These are phyloP conservation scores for Ceyx melanurus DNA, from an alignment of 2,113 vertebrate species.

Conservation along the genomic window DNA sequence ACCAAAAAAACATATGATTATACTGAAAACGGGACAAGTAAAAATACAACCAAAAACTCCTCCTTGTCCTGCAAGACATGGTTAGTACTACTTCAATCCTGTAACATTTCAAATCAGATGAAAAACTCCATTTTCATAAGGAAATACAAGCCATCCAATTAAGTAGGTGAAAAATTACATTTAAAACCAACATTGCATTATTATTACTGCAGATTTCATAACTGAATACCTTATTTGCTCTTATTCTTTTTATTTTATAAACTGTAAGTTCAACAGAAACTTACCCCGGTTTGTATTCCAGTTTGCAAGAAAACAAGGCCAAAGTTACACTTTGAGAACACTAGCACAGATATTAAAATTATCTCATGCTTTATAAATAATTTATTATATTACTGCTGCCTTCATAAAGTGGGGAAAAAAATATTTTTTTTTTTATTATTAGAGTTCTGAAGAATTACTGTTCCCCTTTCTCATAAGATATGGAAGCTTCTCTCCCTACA, in stretches of 20 bases:
- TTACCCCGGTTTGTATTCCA: not conserved
- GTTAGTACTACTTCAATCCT: not conserved
- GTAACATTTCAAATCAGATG: not conserved
- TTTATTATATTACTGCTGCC: not conserved
- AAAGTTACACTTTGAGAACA: constrained; percentile 25
- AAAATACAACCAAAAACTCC: not conserved
- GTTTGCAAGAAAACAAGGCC: constrained; percentile 22
- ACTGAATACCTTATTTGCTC: constrained; percentile 36
- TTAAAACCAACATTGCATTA: not conserved
- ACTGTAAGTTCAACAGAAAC: constrained; percentile 40
- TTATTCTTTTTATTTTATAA: constrained; percentile 60
- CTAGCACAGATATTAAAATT: constrained; percentile 18
- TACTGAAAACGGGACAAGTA: not conserved
- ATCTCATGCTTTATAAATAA: not conserved
- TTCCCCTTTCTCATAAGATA: not conserved
- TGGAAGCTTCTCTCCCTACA: not conserved
- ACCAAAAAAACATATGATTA: not conserved
- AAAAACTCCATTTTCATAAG: not conserved
- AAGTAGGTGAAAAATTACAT: not conserved
- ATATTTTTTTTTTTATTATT: not conserved
- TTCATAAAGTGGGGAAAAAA: not conserved
- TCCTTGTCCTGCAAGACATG: not conserved
- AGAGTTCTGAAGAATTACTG: not conserved
- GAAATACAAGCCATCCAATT: not conserved
- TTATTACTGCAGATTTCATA: constrained; percentile 20